These are phyloP conservation scores for Psittacula cyanocephala DNA, from an alignment of 2,113 vertebrate genomes.

Conservation along the genomic window DNA sequence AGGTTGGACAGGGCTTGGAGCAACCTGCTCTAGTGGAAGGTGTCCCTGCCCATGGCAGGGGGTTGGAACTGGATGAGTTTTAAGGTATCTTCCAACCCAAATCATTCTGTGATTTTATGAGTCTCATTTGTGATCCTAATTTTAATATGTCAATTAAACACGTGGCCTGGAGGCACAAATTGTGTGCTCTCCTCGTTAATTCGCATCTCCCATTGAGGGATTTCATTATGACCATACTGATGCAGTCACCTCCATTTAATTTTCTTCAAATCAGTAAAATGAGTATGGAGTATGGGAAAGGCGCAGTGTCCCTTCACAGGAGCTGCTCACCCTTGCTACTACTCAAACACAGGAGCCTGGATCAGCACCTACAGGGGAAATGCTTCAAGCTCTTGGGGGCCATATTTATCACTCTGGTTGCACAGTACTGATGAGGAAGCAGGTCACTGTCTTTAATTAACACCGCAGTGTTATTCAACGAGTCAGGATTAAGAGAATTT, in stretches of 20 bases:
- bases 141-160: neutral
- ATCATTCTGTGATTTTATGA: neutral
- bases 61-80: neutral
- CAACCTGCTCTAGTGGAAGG: neutral
- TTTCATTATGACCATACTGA: neutral
- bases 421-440: neutral
- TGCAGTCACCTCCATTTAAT: neutral
- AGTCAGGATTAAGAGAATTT: neutral
- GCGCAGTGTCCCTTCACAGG: neutral
- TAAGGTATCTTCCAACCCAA: neutral
- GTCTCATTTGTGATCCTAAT: neutral
- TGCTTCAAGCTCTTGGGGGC: neutral
- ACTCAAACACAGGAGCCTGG: neutral
- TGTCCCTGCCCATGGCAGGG: neutral
- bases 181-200: neutral
- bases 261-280: neutral
- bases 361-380: neutral
- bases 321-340: fast-evolving
- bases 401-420: fast-evolving
- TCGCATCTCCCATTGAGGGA: neutral
- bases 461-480: neutral
- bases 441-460: neutral
- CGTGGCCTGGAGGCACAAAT: neutral
- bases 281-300: fast-evolving
- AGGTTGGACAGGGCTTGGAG: neutral